Evolutionary conservation across 2,888 invertebrate genomes (phyloP).

Genomic region (Acheta domesticus): DNA sequence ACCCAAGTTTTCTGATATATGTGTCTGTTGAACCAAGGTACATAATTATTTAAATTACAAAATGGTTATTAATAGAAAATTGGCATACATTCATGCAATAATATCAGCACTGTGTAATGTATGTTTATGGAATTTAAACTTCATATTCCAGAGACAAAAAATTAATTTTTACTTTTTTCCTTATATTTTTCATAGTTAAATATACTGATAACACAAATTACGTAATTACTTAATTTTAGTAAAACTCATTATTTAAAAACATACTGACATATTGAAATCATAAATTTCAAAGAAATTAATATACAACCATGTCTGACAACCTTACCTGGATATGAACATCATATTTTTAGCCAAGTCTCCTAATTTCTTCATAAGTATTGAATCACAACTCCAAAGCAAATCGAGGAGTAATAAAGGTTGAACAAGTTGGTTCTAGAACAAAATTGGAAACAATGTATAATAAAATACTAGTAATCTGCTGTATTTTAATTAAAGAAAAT

Average conservation of each 20-base stretch:
- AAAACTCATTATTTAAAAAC: too few species aligned
- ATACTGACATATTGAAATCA: too few species aligned
- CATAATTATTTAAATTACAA: too few species aligned
- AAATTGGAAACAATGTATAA: neutral
- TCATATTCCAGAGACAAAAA: too few species aligned
- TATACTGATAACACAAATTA: too few species aligned
- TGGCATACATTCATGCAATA: too few species aligned
- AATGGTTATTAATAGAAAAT: too few species aligned
- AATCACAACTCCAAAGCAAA: conserved; percentile 79
- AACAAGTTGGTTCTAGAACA: conserved; percentile 64
- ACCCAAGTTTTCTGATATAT: conserved; percentile 74
- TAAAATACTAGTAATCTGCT: conserved; percentile 23
- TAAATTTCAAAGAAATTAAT: neutral
- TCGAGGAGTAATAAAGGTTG: conserved; percentile 75
- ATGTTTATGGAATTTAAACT: too few species aligned
- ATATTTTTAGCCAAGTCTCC: conserved; percentile 63
- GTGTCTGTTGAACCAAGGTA: conserved; percentile 57
- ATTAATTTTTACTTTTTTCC: too few species aligned
- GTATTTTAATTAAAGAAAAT: neutral
- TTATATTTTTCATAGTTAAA: neutral
- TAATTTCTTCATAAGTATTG: conserved; percentile 64
- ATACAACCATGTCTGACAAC: neutral
- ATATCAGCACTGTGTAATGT: too few species aligned
- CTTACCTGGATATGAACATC: conserved; percentile 72
- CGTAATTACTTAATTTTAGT: too few species aligned